Conservation (phyloP, 2,888 invertebrate genomes). For the Acronicta alni region DNA sequence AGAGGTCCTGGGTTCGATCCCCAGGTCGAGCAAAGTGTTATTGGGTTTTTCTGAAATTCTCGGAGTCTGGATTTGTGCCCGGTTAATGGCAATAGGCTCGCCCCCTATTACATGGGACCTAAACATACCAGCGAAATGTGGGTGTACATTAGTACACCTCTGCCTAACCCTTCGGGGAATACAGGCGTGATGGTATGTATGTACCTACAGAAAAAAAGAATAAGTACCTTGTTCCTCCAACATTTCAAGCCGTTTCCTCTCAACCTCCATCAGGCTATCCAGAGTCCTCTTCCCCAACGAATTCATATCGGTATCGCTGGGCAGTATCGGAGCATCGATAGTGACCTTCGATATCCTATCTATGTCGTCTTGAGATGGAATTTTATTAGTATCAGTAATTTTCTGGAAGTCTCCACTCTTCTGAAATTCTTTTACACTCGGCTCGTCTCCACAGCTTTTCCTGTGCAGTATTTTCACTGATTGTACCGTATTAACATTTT, state of each 20-base stretch:
- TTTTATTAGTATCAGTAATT: slow-evolving; percentile 80
- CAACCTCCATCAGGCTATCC: slow-evolving; percentile 96
- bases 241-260: slow-evolving; percentile 95
- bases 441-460: slow-evolving; percentile 86
- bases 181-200: too few species aligned
- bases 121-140: too few species aligned
- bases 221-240: slow-evolving; percentile 95
- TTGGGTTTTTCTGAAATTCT: too few species aligned
- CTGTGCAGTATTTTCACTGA: slow-evolving; percentile 72
- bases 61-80: too few species aligned
- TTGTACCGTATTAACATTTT: slow-evolving; percentile 36
- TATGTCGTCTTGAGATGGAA: slow-evolving; percentile 95
- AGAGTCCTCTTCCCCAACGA: slow-evolving; percentile 93
- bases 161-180: too few species aligned
- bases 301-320: slow-evolving; percentile 91
- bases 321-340: slow-evolving; percentile 93
- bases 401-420: slow-evolving; percentile 73
- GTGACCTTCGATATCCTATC: slow-evolving; percentile 97
- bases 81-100: too few species aligned
- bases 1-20: too few species aligned
- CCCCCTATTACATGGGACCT: too few species aligned
- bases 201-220: too few species aligned
- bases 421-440: slow-evolving; percentile 72
- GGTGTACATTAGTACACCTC: too few species aligned
- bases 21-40: too few species aligned